phyloP scores from a whole-genome alignment of 2,797 vertebrate genomes.

The Urosaurus nigricauda region DNA sequence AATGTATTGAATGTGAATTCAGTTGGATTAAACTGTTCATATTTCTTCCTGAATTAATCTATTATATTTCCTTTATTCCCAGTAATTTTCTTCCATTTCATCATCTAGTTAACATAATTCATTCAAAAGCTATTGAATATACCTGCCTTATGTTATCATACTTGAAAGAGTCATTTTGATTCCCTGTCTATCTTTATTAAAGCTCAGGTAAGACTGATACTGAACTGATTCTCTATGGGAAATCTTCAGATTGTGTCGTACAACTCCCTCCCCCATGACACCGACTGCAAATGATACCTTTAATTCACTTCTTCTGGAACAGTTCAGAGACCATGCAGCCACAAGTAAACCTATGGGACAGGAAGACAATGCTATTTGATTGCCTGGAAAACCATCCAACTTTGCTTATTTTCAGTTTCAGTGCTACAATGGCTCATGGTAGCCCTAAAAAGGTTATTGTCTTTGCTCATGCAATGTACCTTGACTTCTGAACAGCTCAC shows the following conservation, averaged over 20 bases:
- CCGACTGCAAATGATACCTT: background rate
- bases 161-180: slow-evolving; percentile 5
- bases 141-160: accelerated
- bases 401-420: too few species aligned
- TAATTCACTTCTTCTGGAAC: background rate
- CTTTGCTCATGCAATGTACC: background rate
- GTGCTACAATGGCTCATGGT: background rate
- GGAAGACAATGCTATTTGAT: background rate
- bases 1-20: slow-evolving; percentile 38
- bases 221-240: background rate
- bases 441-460: background rate
- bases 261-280: too few species aligned
- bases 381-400: too few species aligned
- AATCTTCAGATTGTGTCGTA: background rate
- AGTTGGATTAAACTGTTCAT: slow-evolving; percentile 26
- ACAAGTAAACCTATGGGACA: background rate
- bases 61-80: slow-evolving; percentile 1
- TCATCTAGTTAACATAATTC: slow-evolving; percentile 2
- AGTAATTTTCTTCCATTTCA: slow-evolving; percentile 31
- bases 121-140: slow-evolving; percentile 1
- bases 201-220: background rate
- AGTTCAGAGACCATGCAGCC: background rate
- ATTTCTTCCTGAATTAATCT: slow-evolving; percentile 19
- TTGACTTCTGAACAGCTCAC: background rate
- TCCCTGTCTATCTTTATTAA: background rate